Evolutionary conservation across 2,888 invertebrate species (phyloP).

Genomic region (Mimas tiliae): DNA sequence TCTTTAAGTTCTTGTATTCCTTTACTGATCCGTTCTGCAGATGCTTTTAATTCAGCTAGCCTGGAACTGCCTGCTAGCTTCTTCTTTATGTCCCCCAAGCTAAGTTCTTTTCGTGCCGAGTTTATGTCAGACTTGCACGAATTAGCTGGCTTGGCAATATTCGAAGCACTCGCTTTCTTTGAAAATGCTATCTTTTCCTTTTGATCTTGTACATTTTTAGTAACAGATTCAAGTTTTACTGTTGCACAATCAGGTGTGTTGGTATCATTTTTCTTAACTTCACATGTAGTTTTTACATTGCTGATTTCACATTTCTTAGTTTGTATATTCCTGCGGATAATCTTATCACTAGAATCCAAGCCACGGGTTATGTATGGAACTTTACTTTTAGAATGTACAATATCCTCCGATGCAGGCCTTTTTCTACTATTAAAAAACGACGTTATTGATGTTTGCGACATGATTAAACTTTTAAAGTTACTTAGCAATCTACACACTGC

Average conservation of each 20-base stretch:
- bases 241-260: constrained; percentile 31
- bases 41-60: constrained; percentile 88
- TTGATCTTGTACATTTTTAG: background rate
- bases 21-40: constrained; percentile 87
- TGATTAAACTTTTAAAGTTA: constrained; percentile 49
- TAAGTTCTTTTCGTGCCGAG: constrained; percentile 85
- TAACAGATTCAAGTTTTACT: constrained; percentile 12
- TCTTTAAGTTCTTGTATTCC: constrained; percentile 86
- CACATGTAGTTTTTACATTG: constrained; percentile 29
- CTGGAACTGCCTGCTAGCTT: constrained; percentile 88
- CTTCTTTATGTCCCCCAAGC: constrained; percentile 88
- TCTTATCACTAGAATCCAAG: constrained; percentile 13
- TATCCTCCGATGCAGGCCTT: constrained; percentile 89
- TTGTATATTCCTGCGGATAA: constrained; percentile 2
- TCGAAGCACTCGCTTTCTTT: constrained; percentile 65
- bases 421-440: constrained; percentile 91
- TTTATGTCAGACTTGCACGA: constrained; percentile 65
- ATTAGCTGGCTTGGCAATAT: constrained; percentile 50
- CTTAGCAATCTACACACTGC: background rate
- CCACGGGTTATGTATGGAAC: constrained; percentile 59
- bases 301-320: constrained; percentile 42
- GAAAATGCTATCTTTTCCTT: constrained; percentile 52
- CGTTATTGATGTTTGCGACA: constrained; percentile 92
- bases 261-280: constrained; percentile 28
- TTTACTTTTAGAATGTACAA: constrained; percentile 81